Conservation (phyloP, 2,113 vertebrate species). For the Chloebia gouldiae region DNA sequence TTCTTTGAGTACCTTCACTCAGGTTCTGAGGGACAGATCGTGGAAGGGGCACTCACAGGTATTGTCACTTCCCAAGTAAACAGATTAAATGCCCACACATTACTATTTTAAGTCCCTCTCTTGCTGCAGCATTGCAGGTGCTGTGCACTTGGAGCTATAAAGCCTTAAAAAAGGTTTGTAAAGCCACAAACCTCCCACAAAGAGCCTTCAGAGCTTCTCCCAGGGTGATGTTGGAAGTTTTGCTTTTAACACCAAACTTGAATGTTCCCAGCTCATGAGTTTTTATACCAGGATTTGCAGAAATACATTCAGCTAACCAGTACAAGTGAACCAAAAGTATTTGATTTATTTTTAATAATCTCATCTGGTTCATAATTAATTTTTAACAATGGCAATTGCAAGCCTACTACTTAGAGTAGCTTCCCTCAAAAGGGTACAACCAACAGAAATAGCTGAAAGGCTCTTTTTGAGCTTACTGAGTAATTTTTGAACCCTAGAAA, state of each 20-base stretch:
- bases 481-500: background rate
- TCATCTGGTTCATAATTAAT: slow-evolving; percentile 12
- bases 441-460: slow-evolving; percentile 26
- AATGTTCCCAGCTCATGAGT: background rate
- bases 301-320: background rate
- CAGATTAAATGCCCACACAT: background rate
- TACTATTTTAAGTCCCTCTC: background rate
- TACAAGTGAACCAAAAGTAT: background rate
- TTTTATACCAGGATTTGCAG: background rate
- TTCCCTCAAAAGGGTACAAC: background rate
- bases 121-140: background rate
- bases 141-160: background rate
- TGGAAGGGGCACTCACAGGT: background rate
- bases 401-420: background rate
- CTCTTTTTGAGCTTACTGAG: background rate
- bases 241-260: background rate
- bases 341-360: slow-evolving; percentile 44
- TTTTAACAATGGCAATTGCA: slow-evolving; percentile 22
- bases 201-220: background rate
- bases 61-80: background rate
- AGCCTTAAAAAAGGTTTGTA: background rate
- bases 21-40: background rate
- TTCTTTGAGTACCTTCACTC: background rate
- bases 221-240: background rate
- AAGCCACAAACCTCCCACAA: background rate